A percentile compares a stretch with the other conserved stretches of the same genome.
phyloP scores from a whole-genome alignment of 2,888 invertebrate genomes.

The Magallana nippona region DNA sequence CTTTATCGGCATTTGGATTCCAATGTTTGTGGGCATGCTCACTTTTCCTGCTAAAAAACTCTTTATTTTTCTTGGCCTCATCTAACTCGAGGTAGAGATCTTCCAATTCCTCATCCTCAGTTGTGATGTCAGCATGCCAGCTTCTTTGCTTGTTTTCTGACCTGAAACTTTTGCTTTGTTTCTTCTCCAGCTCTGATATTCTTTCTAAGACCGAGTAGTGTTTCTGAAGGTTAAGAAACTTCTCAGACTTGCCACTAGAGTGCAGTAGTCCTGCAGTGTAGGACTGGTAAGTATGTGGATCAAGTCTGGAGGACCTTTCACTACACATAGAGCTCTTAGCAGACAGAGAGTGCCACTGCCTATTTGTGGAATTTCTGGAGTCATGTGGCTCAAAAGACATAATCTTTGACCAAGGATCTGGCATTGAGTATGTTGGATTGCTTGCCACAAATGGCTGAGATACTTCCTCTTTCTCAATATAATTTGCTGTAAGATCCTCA shows the following conservation, averaged over 20 bases:
- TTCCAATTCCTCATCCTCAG: constrained; percentile 86
- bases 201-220: constrained; percentile 92
- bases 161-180: constrained; percentile 24
- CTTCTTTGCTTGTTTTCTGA: constrained; percentile 26
- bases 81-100: constrained; percentile 88
- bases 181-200: constrained; percentile 84
- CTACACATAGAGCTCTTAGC: constrained; percentile 68
- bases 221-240: constrained; percentile 91
- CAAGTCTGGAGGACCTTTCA: constrained; percentile 73
- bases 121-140: constrained; percentile 35
- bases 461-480: background rate
- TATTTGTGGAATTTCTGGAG: background rate
- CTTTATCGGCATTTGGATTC: constrained; percentile 86
- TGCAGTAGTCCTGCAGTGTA: constrained; percentile 82
- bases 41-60: constrained; percentile 89
- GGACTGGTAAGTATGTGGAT: constrained; percentile 76
- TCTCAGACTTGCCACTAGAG: constrained; percentile 86
- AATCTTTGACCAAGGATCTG: constrained; percentile 46
- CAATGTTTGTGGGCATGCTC: constrained; percentile 88
- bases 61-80: constrained; percentile 89
- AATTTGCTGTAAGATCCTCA: background rate
- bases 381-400: constrained; percentile 18
- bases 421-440: background rate
- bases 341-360: constrained; percentile 38
- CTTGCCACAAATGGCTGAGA: background rate